Base-by-base conservation (phyloP, 92 coral and sea anemone genomes). In the Epizoanthus fatuus region DNA sequence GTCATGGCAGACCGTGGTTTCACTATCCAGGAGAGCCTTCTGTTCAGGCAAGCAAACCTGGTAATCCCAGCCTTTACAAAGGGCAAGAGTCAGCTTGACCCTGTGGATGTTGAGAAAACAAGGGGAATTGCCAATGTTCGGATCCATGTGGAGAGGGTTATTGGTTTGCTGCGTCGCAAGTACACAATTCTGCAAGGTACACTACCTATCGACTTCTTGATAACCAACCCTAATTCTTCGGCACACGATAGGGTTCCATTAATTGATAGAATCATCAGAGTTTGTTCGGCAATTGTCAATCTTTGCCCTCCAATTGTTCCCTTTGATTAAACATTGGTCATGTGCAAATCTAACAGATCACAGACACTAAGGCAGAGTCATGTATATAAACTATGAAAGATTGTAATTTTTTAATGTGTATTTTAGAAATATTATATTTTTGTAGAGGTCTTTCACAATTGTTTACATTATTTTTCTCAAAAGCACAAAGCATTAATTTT, bases 231-330 rank as follows among this genome's bases (percentile, higher is more conserved):
- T 37, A 67, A 40, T 40, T 4, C 16, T 35, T 54, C 54, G 68
- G 69, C 74, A 69, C 78, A 40, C 37, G 79, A 29, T 38, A 42
- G 51, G 29, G 53, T 54, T 45, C 79, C 87, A 54, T 15, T 70
- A 65, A 69, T 83, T 69, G 87, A 83, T 52, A 19, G 69, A 59
- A 83, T 71, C 38, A 55, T 83, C 14, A 69, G 55, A 22, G 80
- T 69, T 19, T 83, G 87, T 51, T 57, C 69, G 29, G 80, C 87
- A 2, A 38, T 83, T 54, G 87, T 83, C 53, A 83, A 83, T 72
- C 54, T 83, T 47, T 71, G 78, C 54, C 45, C 79, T 6, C 55
- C 65, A 69, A 39, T 72, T 69, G 71, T 83, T 83, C 87, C 87
- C 49, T 83, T 83, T 72, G 72, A 83, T 32, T 83, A 44, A 83